Conservation (phyloP, 1,140 invertebrate species). For the Berghia stephanieae region DNA sequence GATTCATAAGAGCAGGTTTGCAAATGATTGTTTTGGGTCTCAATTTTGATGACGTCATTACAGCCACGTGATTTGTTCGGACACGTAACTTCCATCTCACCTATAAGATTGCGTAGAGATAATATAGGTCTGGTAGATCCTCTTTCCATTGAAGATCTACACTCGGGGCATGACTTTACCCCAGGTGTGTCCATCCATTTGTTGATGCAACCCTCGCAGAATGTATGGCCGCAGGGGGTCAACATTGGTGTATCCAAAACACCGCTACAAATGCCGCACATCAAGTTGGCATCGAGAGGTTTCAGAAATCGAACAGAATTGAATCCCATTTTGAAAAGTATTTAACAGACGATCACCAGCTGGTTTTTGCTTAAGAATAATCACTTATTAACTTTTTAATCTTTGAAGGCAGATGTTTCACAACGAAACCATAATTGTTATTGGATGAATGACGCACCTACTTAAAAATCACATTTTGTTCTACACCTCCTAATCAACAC, state of each 20-base stretch:
- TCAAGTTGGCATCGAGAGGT: slow-evolving; percentile 55
- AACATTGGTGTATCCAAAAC: slow-evolving; percentile 61
- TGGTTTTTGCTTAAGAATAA: no score
- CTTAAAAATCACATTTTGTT: no score
- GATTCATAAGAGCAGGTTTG: slow-evolving; percentile 49
- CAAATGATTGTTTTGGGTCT: slow-evolving; percentile 46
- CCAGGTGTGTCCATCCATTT: slow-evolving; percentile 54
- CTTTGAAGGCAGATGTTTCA: no score
- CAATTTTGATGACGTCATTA: slow-evolving; percentile 50
- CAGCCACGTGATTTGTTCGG: slow-evolving; percentile 52
- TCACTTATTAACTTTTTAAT: no score
- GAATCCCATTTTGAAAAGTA: slow-evolving; percentile 60
- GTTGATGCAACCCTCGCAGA: slow-evolving; percentile 54
- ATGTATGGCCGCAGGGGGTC: slow-evolving; percentile 61
- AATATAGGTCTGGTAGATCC: slow-evolving; percentile 51
- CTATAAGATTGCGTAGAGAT: slow-evolving; percentile 58
- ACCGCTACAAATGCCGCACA: slow-evolving; percentile 59
- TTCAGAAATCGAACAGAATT: slow-evolving; percentile 48
- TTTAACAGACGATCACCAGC: no score
- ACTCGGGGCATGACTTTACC: slow-evolving; percentile 58
- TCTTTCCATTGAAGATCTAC: slow-evolving; percentile 44
- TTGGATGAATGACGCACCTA: no score
- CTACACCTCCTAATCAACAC: no score
- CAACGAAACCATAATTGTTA: no score
- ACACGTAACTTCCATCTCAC: slow-evolving; percentile 54